phyloP scores from a whole-genome alignment of 2,113 vertebrate genomes.

The Oryzias curvinotus region DNA sequence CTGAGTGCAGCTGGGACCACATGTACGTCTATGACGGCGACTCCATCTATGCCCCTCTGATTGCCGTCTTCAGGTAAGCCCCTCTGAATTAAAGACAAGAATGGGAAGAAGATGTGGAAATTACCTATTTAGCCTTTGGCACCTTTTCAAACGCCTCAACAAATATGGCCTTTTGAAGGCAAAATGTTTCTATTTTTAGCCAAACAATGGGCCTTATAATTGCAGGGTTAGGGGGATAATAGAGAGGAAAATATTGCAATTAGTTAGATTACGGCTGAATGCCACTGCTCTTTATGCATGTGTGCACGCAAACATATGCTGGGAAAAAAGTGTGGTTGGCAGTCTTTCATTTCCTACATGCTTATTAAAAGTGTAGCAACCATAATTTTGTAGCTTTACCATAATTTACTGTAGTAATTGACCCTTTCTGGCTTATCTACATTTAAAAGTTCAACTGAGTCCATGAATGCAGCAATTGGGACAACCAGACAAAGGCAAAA shows the following conservation, averaged over 20 bases:
- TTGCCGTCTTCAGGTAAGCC: conserved; percentile 89
- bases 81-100: conserved; percentile 9
- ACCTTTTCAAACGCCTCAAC: conserved; percentile 13
- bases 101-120: conserved; percentile 17
- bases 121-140: conserved; percentile 24
- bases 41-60: conserved; percentile 89
- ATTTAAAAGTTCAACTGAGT: conserved; percentile 3
- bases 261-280: conserved; percentile 20
- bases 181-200: conserved; percentile 10
- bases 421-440: conserved; percentile 9
- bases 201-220: conserved; percentile 43
- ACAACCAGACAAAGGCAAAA: conserved; percentile 4
- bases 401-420: conserved; percentile 1
- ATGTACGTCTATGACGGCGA: conserved; percentile 93
- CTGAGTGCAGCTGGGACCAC: conserved; percentile 97
- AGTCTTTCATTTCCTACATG: conserved; percentile 20
- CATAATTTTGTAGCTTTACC: conserved; percentile 10
- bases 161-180: conserved; percentile 18
- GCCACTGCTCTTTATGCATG: neutral
- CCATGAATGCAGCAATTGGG: conserved; percentile 11
- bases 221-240: neutral
- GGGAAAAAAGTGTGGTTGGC: neutral
- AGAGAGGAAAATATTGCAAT: conserved; percentile 30
- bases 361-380: conserved; percentile 32
- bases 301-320: neutral